Base-by-base conservation (phyloP, 1,140 invertebrate species). In the Eriosoma lanigerum region DNA sequence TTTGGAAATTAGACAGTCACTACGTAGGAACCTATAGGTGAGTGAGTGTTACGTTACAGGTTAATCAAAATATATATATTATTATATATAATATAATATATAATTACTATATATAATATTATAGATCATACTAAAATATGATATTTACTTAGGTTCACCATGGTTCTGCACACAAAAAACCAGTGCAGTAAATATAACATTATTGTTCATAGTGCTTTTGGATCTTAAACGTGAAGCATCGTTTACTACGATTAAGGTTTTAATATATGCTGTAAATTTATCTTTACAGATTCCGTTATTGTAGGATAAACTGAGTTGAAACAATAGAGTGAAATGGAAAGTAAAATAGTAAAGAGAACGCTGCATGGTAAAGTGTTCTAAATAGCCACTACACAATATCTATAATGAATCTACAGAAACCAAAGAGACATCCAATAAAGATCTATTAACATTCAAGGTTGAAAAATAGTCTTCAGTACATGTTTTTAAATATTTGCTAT, bases 11-110 rank as follows among this genome's bases (percentile, higher is more conserved):
- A 8, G 32, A 13, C 8, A 56, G 75, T 44, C 56, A 78, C 19
- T 78, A 62, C 38, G 15, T 78, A 1, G 75, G 75, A 4, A 78
- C 56, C 12, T 62, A n/a, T 78, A n/a, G 75, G 75, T 78, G 24
- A 60, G 15, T 56, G 3, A 60, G 15, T 56, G 3, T 21, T 15
- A 0, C 44, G 15, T 32, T 19, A 17, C 6, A 8, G 9, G 17
- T 1, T n/a, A n/a, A n/a, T n/a, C n/a, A n/a, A n/a, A n/a, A 17
- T 8, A 8, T 29, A 19, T 29, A 29, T 6, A 6, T 26, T 60
- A 60, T 29, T 21, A 60, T 26, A 12, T 15, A 5, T 29, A 60
- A 21, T 56, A 1, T 58, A 58, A 58, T 12, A 21, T 24, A 19
- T 54, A 21, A 54, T 9, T 54, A 54, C n/a, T 54, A 54, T 21